phyloP scores from a whole-genome alignment of 2,888 invertebrate genomes.

The Harpagoxenus sublaevis region DNA sequence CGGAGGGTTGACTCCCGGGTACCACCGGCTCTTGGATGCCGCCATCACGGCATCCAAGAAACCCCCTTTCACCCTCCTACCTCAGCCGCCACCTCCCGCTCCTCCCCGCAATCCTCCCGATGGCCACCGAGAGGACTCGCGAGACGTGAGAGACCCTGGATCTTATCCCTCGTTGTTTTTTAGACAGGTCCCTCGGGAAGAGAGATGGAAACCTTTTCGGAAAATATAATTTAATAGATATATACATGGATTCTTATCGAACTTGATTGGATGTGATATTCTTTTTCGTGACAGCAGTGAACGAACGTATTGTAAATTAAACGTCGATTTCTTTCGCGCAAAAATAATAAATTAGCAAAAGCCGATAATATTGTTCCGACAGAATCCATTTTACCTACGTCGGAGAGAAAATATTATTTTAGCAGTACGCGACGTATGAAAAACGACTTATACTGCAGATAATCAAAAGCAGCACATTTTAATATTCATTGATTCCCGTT shows the following conservation, averaged over 20 bases:
- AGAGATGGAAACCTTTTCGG: neutral
- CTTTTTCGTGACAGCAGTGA: neutral
- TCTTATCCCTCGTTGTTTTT: slow-evolving; percentile 38
- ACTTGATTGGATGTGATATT: neutral
- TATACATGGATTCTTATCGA: neutral
- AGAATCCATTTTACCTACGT: neutral
- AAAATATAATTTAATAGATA: slow-evolving; percentile 22
- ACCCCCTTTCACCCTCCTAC: slow-evolving; percentile 34
- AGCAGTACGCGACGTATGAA: neutral
- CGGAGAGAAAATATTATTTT: slow-evolving; percentile 9
- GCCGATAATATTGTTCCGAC: neutral
- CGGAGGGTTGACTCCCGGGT: slow-evolving; percentile 73
- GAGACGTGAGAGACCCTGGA: slow-evolving; percentile 32
- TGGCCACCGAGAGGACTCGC: slow-evolving; percentile 31
- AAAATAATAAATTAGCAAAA: slow-evolving; percentile 13
- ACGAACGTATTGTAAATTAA: slow-evolving; percentile 11
- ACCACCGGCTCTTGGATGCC: slow-evolving; percentile 70
- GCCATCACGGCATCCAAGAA: slow-evolving; percentile 70
- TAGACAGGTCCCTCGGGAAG: neutral
- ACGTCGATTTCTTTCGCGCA: neutral
- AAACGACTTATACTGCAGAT: neutral
- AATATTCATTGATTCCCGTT: neutral
- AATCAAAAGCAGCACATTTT: neutral
- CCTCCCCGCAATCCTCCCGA: slow-evolving; percentile 27
- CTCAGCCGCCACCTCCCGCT: slow-evolving; percentile 18